These are phyloP conservation scores for Lacerta agilis DNA, from an alignment of 2,797 vertebrate genomes.

Conservation along the genomic window DNA sequence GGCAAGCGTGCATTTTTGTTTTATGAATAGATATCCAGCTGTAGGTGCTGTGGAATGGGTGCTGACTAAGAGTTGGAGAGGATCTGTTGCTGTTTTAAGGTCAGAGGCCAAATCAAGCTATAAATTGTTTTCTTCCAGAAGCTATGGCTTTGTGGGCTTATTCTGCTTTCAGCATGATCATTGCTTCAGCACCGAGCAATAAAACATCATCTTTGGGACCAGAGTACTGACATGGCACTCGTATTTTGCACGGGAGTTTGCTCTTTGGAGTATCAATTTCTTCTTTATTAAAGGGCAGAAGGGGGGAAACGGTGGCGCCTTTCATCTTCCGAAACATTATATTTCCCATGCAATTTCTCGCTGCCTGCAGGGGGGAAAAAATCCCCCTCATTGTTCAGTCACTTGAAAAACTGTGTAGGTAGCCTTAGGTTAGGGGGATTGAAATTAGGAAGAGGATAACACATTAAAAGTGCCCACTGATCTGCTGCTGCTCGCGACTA, in stretches of 20 bases:
- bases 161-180: constrained; percentile 35
- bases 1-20: neutral
- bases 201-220: constrained; percentile 30
- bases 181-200: constrained; percentile 17
- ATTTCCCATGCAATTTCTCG: constrained; percentile 38
- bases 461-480: neutral
- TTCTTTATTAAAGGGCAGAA: constrained; percentile 37
- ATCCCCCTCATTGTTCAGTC: neutral
- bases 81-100: constrained; percentile 20
- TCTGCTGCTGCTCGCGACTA: neutral
- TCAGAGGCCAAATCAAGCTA: constrained; percentile 43
- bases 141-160: neutral
- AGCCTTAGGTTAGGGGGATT: neutral
- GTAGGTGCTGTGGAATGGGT: neutral
- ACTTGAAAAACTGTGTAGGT: neutral
- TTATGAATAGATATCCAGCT: neutral
- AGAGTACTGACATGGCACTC: constrained; percentile 5
- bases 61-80: neutral
- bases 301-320: neutral
- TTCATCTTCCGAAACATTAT: constrained; percentile 9
- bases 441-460: neutral
- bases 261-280: constrained; percentile 32
- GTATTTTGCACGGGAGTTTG: constrained; percentile 7
- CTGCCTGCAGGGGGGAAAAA: neutral
- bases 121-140: constrained; percentile 54